phyloP scores from a whole-genome alignment of 2,888 invertebrate genomes.

The Branchinecta sandiegonensis region DNA sequence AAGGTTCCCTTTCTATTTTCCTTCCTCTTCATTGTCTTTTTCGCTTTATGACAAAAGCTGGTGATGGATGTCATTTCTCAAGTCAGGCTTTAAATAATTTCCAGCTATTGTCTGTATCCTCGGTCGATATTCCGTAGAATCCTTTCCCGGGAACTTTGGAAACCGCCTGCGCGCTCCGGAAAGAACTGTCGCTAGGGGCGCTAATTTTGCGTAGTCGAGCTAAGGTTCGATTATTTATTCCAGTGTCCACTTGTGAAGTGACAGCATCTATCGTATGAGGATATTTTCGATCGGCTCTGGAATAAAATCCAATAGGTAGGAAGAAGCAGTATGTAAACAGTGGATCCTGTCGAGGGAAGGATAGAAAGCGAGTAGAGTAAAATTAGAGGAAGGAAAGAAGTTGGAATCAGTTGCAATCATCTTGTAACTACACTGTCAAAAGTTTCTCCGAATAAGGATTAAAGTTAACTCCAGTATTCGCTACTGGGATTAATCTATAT shows the following conservation, averaged over 20 bases:
- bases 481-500: too few species aligned
- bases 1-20: too few species aligned
- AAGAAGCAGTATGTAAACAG: background rate
- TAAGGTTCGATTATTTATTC: conserved; percentile 13
- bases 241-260: conserved; percentile 13
- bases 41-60: too few species aligned
- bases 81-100: conserved; percentile 4
- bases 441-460: too few species aligned
- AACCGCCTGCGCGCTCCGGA: conserved; percentile 12
- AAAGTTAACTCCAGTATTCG: too few species aligned
- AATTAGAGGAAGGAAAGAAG: background rate
- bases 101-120: conserved; percentile 6
- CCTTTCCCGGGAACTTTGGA: conserved; percentile 1
- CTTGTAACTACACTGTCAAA: too few species aligned
- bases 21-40: too few species aligned
- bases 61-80: background rate
- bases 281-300: background rate
- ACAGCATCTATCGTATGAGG: background rate
- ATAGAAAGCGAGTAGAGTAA: background rate
- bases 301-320: background rate
- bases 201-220: conserved; percentile 14
- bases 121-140: conserved; percentile 4
- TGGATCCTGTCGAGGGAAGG: background rate
- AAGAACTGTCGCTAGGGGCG: conserved; percentile 15
- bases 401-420: background rate